Evolutionary conservation across 2,797 vertebrate species (phyloP), one percentile per base, ranked within the genome.

Genomic region (Diceros bicornis): DNA sequence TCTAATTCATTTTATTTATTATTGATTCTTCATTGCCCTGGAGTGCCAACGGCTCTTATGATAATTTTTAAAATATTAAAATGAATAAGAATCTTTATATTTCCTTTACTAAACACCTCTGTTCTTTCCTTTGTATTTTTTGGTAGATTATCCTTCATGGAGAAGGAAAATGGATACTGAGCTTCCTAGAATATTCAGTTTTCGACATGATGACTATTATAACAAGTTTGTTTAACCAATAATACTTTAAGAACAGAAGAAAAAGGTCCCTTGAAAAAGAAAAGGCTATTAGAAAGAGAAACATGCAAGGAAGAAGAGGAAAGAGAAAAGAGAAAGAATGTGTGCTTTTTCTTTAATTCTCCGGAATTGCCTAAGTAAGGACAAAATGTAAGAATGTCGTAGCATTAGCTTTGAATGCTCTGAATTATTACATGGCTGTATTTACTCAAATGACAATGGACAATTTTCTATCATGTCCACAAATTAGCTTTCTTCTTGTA

Each of bases 31-130:
- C 41, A 77, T 59, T 89, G 20, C 72, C 34, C n/a, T 88, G 18
- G n/a, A 92, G 17, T 2, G 8, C 14, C 20, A 68, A 14, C 59
- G 4, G 47, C 23, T 29, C 37, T 94, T 72, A 52, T 0, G 11
- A 44, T 75, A 57, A 78, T 89, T 81, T 94, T 78, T 64, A 32
- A 93, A 93, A 83, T 72, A 89, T 37, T 96, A 74, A 92, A 77
- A 78, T 83, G 25, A 93, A 52, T 52, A 25, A 72, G 12, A 75
- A 82, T 12, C 0, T 69, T 87, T 78, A 29, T 17, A 84, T 77
- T 79, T 86, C 9, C 6, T 75, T 93, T 59, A 66, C 6, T 82
- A 66, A 94, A 90, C 1, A 82, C 50, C 1, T 93, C 72, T 74
- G 0, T n/a, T 91, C 4, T 72, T 61, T 90, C 20, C 11, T 90